Base-by-base conservation (phyloP, 1,140 invertebrate genomes). In the Calliopsis andreniformis region DNA sequence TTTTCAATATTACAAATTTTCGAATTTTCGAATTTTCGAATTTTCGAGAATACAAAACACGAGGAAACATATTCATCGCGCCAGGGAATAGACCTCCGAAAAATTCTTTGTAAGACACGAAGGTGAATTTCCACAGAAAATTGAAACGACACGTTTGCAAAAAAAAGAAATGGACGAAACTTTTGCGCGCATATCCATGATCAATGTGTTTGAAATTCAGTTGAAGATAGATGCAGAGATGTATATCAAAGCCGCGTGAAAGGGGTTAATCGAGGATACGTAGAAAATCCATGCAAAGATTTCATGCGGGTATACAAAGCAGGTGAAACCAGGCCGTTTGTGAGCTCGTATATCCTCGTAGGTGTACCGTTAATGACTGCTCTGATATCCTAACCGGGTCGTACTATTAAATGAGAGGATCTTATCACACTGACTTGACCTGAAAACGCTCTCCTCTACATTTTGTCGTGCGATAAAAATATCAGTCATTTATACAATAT, bases 401-500 rank as follows among this genome's bases (percentile, higher is more conserved):
- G 28, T 61, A 32, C 62, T 67, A 61, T 78, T 78, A 75, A 51
- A 80, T 28, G 78, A 79, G 64, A 67, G 66, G 61, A 80, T 80
- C 72, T 82, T 82, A 80, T 82, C 80, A 28, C 49, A 47, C 18
- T 49, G 66, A 61, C 72, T 77, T 82, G 80, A 80, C 73, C 73
- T 51, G 66, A 77, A 82, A 81, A 66, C 56, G 61, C 59, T 49
- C 28, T 12, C 16, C 62, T 51, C 23, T 53, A 61, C 59, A 35
- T 61, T 45, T 62, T 8, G 16, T n/a, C 7, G 20, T 18, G n/a
- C 66, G 59, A 77, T 70, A 79, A 82, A 67, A 76, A 71, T 76
- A 76, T 80, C 35, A 16, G 49, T 25, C 69, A 64, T 71, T 59
- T 35, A n/a, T 12, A 28, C 5, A 80, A 51, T 75, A 66, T 75